Base-by-base conservation (phyloP, 2,797 vertebrate genomes). In the Strix occidentalis region DNA sequence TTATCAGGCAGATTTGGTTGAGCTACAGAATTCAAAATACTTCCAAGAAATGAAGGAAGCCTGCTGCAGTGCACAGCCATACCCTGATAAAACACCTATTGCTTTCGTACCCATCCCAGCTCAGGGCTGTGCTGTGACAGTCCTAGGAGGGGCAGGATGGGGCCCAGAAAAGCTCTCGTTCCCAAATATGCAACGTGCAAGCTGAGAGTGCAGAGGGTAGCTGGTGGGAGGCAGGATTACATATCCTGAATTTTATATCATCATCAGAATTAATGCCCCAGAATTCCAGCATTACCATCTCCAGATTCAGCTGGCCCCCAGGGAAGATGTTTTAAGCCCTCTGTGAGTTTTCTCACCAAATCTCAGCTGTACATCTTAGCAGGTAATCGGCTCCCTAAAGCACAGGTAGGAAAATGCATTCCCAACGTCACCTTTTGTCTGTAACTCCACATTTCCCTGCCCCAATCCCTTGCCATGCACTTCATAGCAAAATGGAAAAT, bases 141-240 rank as follows among this genome's bases (percentile, higher is more conserved):
- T 2, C 53, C 64, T 39, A 8, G 18, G 15, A 56, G 35, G 12
- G 33, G 14, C 3, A 10, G 60, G 77, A 14, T 1, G 24, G 31
- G 54, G 25, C 51, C 45, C 20, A 11, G 43, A 11, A n/a, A 9
- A 51, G 19, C 58, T 29, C 25, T 11, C 3, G 19, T 3, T 51
- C 45, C 39, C 13, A 1, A 58, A 24, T 6, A 1, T 0, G 8
- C 15, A 5, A 12, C 1, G 5, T 7, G 56, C 23, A 50, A 46
- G 24, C 24, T 31, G 21, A 16, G 11, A 21, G 19, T 8, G 64
- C 51, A 51, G 7, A 21, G 39, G 24, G 46, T 1, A 35, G 3
- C 31, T 68, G 33, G 0, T 17, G 39, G 61, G 33, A n/a, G 41
- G 63, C 11, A 31, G 64, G 29, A 7, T 41, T n/a, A 7, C 26